Base-by-base conservation (phyloP, 2,113 vertebrate genomes). In the Cyanistes caeruleus region DNA sequence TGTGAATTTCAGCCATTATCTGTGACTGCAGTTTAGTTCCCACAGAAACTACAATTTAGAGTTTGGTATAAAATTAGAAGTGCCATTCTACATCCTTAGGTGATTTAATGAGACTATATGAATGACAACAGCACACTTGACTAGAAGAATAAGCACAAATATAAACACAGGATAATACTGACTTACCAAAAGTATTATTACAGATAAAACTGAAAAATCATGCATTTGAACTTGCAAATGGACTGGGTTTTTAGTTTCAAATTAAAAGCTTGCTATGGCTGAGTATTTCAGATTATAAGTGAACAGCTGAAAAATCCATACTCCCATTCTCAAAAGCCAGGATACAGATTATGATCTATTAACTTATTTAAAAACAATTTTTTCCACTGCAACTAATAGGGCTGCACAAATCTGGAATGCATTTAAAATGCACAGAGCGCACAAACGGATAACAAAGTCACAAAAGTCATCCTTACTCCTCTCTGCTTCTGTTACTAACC, bases 1-100 rank as follows among this genome's bases (percentile, higher is more conserved):
- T 73, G 64, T 76, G 77, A 94, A 91, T 90, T 89, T 74, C 81
- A 73, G 35, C 56, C 95, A 90, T 78, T 95, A 90, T 64, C 68
- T 93, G 53, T 23, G 48, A 80, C 21, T 39, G 51, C 43, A 84
- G 69, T 83, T 89, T 43, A 89, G 59, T 43, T 90, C 33, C 22
- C 73, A 88, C 28, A 90, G 52, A 91, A 94, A 93, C 10, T 39
- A 13, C 56, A 80, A 21, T 80, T 94, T 37, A 62, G 79, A 95
- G 41, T 87, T 64, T 63, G 30, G 19, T 27, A 37, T 79, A 95
- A 94, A 95, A 49, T 63, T 69, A 67, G 49, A 86, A 73, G 30
- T 41, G 28, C 17, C 33, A 80, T 73, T 87, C 41, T 24, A 75
- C 19, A 79, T 49, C 8, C 21, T 84, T 24, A 52, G 2, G 10